phyloP scores from a whole-genome alignment of 2,888 invertebrate species.

The Rotaria sp. region DNA sequence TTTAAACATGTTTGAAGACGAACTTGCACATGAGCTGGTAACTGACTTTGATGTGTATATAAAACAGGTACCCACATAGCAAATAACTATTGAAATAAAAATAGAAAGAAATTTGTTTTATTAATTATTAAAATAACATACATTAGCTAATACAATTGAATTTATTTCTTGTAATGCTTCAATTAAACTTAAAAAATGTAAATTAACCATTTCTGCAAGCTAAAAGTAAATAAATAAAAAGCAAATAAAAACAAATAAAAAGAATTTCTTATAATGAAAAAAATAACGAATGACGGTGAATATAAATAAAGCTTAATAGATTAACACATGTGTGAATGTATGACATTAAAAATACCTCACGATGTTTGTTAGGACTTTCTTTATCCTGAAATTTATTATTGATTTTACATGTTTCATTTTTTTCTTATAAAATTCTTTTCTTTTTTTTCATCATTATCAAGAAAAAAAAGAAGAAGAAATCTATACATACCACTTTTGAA shows the following conservation, averaged over 20 bases:
- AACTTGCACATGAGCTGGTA: slow-evolving; percentile 36
- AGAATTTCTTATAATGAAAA: not conserved
- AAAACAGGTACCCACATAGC: slow-evolving; percentile 40
- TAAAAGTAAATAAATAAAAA: slow-evolving; percentile 53
- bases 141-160: slow-evolving; percentile 57
- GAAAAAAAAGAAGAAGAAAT: too few species aligned
- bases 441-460: not conserved
- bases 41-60: slow-evolving; percentile 31
- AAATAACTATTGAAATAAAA: slow-evolving; percentile 27
- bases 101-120: too few species aligned
- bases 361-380: slow-evolving; percentile 19
- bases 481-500: slow-evolving; percentile 73
- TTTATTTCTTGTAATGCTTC: slow-evolving; percentile 90
- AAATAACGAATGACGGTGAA: not conserved
- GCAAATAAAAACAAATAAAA: not conserved
- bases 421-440: not conserved
- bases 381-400: slow-evolving; percentile 21
- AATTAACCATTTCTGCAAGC: slow-evolving; percentile 92
- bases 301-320: not conserved
- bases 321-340: not conserved
- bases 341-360: slow-evolving; percentile 20
- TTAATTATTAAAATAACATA: not conserved
- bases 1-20: slow-evolving; percentile 39
- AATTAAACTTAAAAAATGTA: slow-evolving; percentile 85
- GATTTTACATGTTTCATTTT: not conserved